Base-by-base conservation (phyloP, 1,140 invertebrate genomes). In the Ylistrum balloti region DNA sequence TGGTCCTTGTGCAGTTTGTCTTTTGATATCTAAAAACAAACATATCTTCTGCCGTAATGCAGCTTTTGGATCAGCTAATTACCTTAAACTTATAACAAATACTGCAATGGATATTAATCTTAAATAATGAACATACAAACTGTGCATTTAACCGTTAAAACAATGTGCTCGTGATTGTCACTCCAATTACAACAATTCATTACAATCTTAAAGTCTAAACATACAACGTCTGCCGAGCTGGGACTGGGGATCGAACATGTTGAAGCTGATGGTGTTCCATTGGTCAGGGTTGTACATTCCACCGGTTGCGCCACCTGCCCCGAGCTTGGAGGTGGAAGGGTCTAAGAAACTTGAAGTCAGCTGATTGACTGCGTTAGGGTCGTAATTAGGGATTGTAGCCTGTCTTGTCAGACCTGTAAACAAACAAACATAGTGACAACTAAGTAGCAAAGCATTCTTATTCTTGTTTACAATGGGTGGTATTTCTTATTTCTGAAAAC, bases 291-390 rank as follows among this genome's bases (percentile, higher is more conserved):
- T 89, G 33, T 90, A 91, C 74, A 87, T 87, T 2, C 86, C 35
- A 34, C 86, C 87, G 33, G 86, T 89, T 0, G 88, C 89, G 0
- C 89, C 89, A 10, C 91, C 87, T 3, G 88, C 74, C 0, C 91
- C 91, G 45, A 91, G 91, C 33, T 90, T 33, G 20, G 89, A 90
- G 9, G 45, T 90, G 15, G 91, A 91, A 10, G 91, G 91, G 33
- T 91, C 91, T 0, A 91, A 32, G 56, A 91, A 87, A 85, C 74
- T 91, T 10, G 89, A 48, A n/a, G 74, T 85, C 7, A 90, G 35
- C 86, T 91, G 88, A n/a, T 91, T 91, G 0, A 91, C 91, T 34
- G 48, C 86, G 38, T 91, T 91, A 11, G 91, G 88, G 33, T 91
- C 91, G 48, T 89, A 91, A 0, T 88, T 91, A 35, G 91, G 89